Conservation (phyloP, 2,113 vertebrate genomes). For the Bos taurus region ARS-UCD2.0 NC_037340.1:76598501-76599000, state of each 20-base stretch:
- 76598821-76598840: neutral
- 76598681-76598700: neutral
- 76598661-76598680: neutral
- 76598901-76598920: accelerated
- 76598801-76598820: neutral
- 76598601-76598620: neutral
- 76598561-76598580: neutral
- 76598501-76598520: neutral
- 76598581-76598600: accelerated
- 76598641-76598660: neutral
- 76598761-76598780: neutral
- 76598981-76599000: neutral
- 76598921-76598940: accelerated
- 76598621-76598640: neutral
- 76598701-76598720: accelerated
- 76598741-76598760: neutral
- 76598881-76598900: neutral
- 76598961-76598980: neutral
- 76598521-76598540: too few relatives aligned
- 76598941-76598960: neutral
- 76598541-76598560: neutral
- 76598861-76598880: neutral
- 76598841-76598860: neutral
- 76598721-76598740: neutral
- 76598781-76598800: neutral